Evolutionary conservation across 2,888 invertebrate genomes (phyloP), one percentile per base, ranked within the genome.

Genomic region (Balanococcus diminutus): DNA sequence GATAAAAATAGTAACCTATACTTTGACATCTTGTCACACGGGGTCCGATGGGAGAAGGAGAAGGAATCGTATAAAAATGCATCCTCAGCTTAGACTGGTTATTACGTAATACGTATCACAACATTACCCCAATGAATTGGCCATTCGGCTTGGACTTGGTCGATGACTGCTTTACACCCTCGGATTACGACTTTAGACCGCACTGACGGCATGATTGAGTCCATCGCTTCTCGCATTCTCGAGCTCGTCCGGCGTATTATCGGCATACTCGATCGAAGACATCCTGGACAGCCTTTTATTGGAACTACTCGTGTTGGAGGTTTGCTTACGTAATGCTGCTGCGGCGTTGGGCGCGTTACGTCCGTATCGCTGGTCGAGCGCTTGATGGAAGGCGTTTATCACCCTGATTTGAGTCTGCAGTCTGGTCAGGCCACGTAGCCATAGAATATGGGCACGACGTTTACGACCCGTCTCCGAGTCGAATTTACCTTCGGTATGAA

Each of bases 371-470:
- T 56, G 61, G 19, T 86, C 86, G 19, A 86, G 39, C 31, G 86
- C 86, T 67, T 86, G 86, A 42, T 86, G 86, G 82, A 88, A 88
- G 31, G 88, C 88, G 86, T 88, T 88, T 14, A 88, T 88, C 11
- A 88, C 88, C 51, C 87, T 86, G n/a, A 88, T 87, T 86, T 91
- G 90, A 89, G 93, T 93, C 89, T 93, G 92, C 87, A 93, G 90
- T 89, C 93, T 90, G 25, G 92, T 93, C 87, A 93, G 90, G 84
- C 93, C 93, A 86, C 93, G 90, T 87, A 93, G 91, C 93, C 93
- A 93, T 86, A 93, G 90, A 88, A 93, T 93, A 89, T 93, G 93
- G 39, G 93, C 93, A 81, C 90, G 19, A 16, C 82, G 32, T 46
- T 87, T 85, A 11, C 51, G 75, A 36, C 82, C 82, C 6, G 72